These are phyloP conservation scores for Crotalus horridus DNA, from an alignment of 2,113 vertebrate genomes.

Conservation along the genomic window DNA sequence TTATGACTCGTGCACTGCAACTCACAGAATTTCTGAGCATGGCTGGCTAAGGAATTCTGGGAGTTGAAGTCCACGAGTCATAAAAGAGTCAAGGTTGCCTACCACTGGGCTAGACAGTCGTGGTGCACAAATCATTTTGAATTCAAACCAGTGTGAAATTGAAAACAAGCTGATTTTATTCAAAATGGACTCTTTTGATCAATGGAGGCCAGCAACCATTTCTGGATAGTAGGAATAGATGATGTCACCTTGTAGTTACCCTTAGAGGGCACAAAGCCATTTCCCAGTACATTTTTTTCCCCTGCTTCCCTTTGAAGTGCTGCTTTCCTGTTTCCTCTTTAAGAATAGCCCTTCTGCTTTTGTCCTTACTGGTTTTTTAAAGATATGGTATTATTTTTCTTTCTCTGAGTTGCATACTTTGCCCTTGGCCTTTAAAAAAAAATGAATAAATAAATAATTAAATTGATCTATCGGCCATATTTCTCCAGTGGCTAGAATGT, in stretches of 20 bases:
- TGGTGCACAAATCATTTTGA: background rate
- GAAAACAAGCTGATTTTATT: background rate
- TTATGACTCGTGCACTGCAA: too few relatives aligned
- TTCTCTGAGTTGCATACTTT: background rate
- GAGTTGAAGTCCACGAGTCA: too few relatives aligned
- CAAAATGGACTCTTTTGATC: background rate
- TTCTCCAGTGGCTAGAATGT: background rate
- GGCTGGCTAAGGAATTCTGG: too few relatives aligned
- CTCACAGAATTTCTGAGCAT: too few relatives aligned
- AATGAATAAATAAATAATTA: background rate
- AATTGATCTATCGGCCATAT: background rate
- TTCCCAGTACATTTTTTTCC: background rate
- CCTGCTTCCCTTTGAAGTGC: background rate
- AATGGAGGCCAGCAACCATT: background rate
- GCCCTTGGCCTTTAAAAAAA: background rate
- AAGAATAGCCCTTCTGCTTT: background rate
- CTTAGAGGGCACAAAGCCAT: background rate
- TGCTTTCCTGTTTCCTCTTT: background rate
- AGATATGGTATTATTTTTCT: background rate
- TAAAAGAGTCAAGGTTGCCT: too few relatives aligned
- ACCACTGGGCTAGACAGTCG: background rate
- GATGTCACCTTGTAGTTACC: background rate
- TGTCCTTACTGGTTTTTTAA: background rate
- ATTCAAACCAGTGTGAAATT: background rate
- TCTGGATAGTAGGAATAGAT: background rate